A percentile compares a stretch with the other conserved stretches of the same genome.
Conservation (phyloP, 2,888 invertebrate species). For the Resseliella maxima region DNA sequence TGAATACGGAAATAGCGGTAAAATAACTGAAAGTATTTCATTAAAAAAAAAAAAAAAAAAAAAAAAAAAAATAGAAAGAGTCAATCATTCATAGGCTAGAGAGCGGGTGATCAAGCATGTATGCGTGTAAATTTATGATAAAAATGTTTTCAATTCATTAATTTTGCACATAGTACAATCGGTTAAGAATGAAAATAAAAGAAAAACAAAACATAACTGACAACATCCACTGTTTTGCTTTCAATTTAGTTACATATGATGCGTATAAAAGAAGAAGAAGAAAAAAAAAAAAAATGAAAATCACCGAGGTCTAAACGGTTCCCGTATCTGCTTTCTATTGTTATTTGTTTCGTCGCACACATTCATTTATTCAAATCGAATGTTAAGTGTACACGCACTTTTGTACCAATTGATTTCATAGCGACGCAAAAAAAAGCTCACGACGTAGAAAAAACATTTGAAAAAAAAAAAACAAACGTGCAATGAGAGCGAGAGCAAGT, state of each 20-base stretch:
- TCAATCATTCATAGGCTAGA: too few species aligned
- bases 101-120: neutral
- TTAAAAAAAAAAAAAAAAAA: neutral
- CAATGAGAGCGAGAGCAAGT: neutral
- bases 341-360: neutral
- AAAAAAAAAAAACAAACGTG: conserved; percentile 13
- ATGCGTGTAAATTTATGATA: neutral
- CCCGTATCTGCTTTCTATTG: neutral
- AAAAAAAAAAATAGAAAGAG: too few species aligned
- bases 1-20: neutral
- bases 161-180: neutral
- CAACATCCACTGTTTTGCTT: neutral
- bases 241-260: conserved; percentile 16
- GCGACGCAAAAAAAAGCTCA: conserved; percentile 46
- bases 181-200: neutral
- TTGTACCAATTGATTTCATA: neutral
- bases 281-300: neutral
- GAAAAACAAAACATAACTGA: neutral
- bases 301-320: too few species aligned
- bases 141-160: neutral
- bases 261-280: neutral
- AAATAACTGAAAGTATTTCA: conserved; percentile 24
- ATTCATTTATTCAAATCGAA: neutral
- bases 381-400: neutral
- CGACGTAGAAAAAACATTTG: neutral